Base-by-base conservation (phyloP, 1,140 invertebrate species). In the Diabrotica virgifera region DNA sequence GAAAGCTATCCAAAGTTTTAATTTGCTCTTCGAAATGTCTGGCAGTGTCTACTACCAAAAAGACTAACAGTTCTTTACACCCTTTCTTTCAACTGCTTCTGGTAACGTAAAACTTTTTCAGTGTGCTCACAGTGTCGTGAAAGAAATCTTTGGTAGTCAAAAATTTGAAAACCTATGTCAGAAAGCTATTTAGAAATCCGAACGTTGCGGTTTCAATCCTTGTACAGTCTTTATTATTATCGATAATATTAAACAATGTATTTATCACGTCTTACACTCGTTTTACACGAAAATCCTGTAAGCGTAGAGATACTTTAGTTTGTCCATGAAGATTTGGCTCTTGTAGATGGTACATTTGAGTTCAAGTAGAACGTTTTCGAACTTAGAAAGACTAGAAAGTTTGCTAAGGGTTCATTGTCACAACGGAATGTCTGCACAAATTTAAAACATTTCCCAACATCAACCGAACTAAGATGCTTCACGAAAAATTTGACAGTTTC, bases 311-410 rank as follows among this genome's bases (percentile, higher is more conserved):
- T 79, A 71, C 58, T 82, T 81, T 5, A 83, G 65, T 61, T 83
- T 83, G 52, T 83, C 79, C 66, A 84, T 80, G 5, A 75, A 65
- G 12, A 76, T 70, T 13, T 76, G 73, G 11, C 77, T 75, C 6
- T 75, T 72, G 36, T 82, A 78, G 5, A 88, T 65, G 13, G 81
- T 79, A 2, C 76, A 63, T 12, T 75, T 72, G 10, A 88, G 72
- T 9, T 77, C 68, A 10, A 84, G 69, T 0, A 88, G 72, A 5
- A 86, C 81, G 57, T 77, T 80, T 68, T 88, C 83, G 8, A 86
- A 80, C 67, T 79, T 82, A 62, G 85, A 81, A 6, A 85, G 67
- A 12, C 74, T 14, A 69, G 66, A 64, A 70, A 68, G 9, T 38
- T 53, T 36, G 74, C 67, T 8, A 72, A 11, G 24, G 24, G 50